Percentiles rank a stretch among this genome's conserved stretches.
Evolutionary conservation across 2,113 vertebrate species (phyloP).

Genomic region (Larimichthys crocea): DNA sequence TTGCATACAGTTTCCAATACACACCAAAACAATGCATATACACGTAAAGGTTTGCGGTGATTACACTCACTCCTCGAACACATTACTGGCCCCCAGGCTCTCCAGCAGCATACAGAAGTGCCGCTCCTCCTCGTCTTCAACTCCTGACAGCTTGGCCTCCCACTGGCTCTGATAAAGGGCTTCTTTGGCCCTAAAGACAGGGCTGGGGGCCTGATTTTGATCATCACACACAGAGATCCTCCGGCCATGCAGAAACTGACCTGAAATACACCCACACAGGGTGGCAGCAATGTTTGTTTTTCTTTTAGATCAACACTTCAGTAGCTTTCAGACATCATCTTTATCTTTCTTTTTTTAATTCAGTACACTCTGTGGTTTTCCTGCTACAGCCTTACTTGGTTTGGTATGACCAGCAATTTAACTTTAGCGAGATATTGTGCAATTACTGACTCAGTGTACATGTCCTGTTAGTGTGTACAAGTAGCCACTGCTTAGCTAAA

Average conservation of each 20-base stretch:
- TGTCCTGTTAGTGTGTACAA: neutral
- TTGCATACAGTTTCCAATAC: neutral
- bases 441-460: too few species aligned
- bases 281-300: neutral
- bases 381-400: too few species aligned
- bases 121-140: slow-evolving; percentile 86
- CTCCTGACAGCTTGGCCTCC: slow-evolving; percentile 68
- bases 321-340: neutral
- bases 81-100: slow-evolving; percentile 87
- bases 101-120: slow-evolving; percentile 92
- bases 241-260: slow-evolving; percentile 87
- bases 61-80: slow-evolving; percentile 91
- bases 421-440: too few species aligned
- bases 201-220: slow-evolving; percentile 24
- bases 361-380: neutral
- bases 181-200: slow-evolving; percentile 73
- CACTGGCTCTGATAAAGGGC: slow-evolving; percentile 81
- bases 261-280: slow-evolving; percentile 69
- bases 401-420: too few species aligned
- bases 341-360: neutral
- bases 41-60: neutral
- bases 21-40: neutral
- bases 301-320: neutral
- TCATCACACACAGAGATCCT: slow-evolving; percentile 78
- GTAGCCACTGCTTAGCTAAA: neutral